Conservation (phyloP, 2,888 invertebrate genomes). For the Steinernema scapterisci region DNA sequence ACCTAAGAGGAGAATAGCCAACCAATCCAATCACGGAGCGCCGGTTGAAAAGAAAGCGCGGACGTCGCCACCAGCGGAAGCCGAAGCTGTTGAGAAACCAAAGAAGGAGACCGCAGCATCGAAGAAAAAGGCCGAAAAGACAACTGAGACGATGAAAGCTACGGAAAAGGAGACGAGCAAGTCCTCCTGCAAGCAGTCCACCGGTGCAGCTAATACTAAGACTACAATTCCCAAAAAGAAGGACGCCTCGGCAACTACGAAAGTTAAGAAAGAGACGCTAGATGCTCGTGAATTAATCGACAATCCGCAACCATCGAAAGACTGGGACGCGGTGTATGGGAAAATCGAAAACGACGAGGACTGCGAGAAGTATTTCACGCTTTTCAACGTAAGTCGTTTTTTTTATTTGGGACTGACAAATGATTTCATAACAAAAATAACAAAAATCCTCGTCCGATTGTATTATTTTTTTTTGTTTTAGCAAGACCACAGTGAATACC, state of each 20-base stretch:
- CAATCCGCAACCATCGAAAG: not conserved
- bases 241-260: not conserved
- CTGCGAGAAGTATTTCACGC: conserved; percentile 17
- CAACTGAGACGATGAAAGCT: not conserved
- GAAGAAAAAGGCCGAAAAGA: not conserved
- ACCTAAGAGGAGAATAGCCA: conserved; percentile 9
- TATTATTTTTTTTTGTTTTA: not conserved
- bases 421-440: no score
- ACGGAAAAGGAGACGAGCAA: not conserved
- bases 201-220: not conserved
- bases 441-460: no score
- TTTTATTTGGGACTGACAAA: not conserved
- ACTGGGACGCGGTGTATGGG: conserved; percentile 4
- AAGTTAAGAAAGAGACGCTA: not conserved
- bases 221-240: not conserved
- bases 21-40: conserved; percentile 20
- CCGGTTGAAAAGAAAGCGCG: not conserved
- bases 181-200: not conserved
- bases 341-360: conserved; percentile 27
- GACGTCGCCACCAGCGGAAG: not conserved
- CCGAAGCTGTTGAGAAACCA: not conserved
- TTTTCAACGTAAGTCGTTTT: not conserved
- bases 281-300: not conserved
- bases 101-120: not conserved
- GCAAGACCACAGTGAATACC: conserved; percentile 20